Conservation (phyloP, 2,797 vertebrate species). For the Chloroceryle amazona region DNA sequence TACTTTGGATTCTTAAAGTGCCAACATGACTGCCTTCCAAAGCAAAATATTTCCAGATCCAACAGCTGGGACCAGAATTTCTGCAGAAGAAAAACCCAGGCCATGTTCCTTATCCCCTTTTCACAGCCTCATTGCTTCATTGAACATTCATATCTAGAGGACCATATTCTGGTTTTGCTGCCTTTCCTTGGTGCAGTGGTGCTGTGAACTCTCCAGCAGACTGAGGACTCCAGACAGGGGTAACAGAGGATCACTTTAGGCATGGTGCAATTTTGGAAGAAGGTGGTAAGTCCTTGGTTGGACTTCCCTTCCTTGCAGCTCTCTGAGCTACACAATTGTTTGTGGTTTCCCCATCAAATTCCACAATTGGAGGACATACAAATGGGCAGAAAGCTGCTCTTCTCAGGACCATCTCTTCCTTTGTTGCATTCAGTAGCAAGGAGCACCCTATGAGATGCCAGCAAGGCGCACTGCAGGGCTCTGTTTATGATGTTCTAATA, state of each 20-base stretch:
- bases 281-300: neutral
- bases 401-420: neutral
- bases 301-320: neutral
- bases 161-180: neutral
- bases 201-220: neutral
- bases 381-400: neutral
- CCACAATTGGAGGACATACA: neutral
- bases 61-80: neutral
- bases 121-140: neutral
- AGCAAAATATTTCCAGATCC: neutral
- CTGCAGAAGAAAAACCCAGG: neutral
- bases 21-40: neutral
- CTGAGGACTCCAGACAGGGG: neutral
- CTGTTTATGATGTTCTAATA: neutral
- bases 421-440: neutral
- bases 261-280: neutral
- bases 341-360: neutral
- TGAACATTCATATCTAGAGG: neutral
- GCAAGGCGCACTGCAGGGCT: neutral
- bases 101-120: neutral
- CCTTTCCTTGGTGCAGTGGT: neutral
- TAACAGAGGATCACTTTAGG: neutral
- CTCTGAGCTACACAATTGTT: neutral
- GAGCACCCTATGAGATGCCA: neutral
- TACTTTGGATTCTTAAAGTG: neutral